Percentiles rank a stretch among this genome's conserved stretches.
Conservation (phyloP, 2,797 vertebrate species). For the Antrozous pallidus region DNA sequence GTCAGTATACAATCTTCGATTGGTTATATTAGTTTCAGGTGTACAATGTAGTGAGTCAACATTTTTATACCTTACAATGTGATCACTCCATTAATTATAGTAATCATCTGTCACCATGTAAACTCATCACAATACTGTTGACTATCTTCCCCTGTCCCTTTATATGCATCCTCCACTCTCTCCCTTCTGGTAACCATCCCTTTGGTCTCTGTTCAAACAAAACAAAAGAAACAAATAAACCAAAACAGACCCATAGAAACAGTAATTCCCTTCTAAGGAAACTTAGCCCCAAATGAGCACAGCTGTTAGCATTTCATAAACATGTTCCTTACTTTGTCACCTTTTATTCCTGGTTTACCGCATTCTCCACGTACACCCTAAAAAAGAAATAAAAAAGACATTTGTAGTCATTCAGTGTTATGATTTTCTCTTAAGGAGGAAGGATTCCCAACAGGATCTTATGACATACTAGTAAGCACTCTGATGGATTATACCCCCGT, state of each 20-base stretch:
- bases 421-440: background rate
- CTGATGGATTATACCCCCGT: background rate
- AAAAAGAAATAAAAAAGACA: slow-evolving; percentile 56
- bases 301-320: slow-evolving; percentile 56
- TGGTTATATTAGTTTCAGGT: background rate
- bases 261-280: slow-evolving; percentile 39
- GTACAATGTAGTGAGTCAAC: background rate
- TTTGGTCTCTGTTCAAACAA: background rate
- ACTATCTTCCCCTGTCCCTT: background rate
- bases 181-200: background rate
- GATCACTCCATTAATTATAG: background rate
- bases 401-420: background rate
- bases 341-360: slow-evolving; percentile 89
- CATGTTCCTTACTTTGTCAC: slow-evolving; percentile 84
- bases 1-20: background rate
- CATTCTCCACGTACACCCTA: slow-evolving; percentile 91
- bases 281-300: background rate
- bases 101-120: background rate
- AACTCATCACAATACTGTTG: background rate
- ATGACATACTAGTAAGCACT: background rate
- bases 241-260: background rate
- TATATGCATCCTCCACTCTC: background rate
- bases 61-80: background rate
- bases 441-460: background rate
- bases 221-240: background rate